A percentile compares a stretch with the other conserved stretches of the same genome.
Evolutionary conservation across 2,797 vertebrate genomes (phyloP).

Genomic region (Champsocephalus gunnari): DNA sequence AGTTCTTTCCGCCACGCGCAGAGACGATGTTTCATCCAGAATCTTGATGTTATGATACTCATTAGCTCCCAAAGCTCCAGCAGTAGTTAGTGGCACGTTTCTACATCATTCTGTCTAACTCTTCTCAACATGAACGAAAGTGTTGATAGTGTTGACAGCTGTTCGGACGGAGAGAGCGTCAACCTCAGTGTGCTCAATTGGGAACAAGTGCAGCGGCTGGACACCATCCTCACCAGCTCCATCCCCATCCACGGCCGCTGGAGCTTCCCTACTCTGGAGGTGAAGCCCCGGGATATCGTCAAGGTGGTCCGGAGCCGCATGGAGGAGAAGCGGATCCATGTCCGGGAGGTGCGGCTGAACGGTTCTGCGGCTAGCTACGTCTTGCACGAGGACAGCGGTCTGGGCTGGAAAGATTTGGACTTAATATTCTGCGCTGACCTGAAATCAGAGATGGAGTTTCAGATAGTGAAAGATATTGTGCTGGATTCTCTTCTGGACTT

Average conservation of each 20-base stretch:
- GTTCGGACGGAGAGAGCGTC: constrained; percentile 76
- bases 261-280: constrained; percentile 96
- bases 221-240: constrained; percentile 92
- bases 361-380: constrained; percentile 98
- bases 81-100: constrained; percentile 31
- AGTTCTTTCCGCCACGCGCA: constrained; percentile 31
- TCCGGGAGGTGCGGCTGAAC: constrained; percentile 95
- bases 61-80: constrained; percentile 32
- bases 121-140: constrained; percentile 86
- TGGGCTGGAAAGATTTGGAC: constrained; percentile 98
- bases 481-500: constrained; percentile 97
- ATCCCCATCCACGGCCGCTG: constrained; percentile 98
- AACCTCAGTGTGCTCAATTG: constrained; percentile 95
- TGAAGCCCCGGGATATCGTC: constrained; percentile 96
- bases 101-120: constrained; percentile 44
- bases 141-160: constrained; percentile 62
- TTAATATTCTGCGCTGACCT: constrained; percentile 97
- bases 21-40: constrained; percentile 30
- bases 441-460: constrained; percentile 94
- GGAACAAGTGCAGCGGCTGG: constrained; percentile 98
- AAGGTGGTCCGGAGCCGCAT: constrained; percentile 94
- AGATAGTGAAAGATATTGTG: constrained; percentile 96
- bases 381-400: constrained; percentile 96
- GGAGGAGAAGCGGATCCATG: constrained; percentile 91
- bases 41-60: constrained; percentile 40